Percentiles rank a stretch among this genome's conserved stretches.
phyloP scores from a whole-genome alignment of 1,140 invertebrate species.

The Brachystomella parvula region DNA sequence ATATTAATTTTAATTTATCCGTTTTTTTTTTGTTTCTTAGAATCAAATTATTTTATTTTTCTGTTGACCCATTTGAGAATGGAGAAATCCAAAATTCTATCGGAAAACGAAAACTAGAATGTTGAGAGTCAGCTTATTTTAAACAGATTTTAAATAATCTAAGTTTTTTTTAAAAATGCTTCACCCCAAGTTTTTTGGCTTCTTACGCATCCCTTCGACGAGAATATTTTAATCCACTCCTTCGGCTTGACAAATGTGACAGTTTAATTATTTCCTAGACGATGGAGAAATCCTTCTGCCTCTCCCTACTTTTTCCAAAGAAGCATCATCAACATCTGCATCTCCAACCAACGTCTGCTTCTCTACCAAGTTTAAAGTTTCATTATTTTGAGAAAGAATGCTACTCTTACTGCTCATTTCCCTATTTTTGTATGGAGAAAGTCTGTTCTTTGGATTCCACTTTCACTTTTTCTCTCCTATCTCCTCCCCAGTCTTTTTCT shows the following conservation, averaged over 20 bases:
- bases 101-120: too few species aligned
- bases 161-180: too few species aligned
- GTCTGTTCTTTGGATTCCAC: neutral
- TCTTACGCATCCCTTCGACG: neutral
- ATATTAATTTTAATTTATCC: too few species aligned
- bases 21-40: too few species aligned
- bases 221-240: slow-evolving; percentile 2
- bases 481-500: neutral
- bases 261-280: slow-evolving; percentile 4
- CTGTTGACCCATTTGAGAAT: too few species aligned
- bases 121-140: too few species aligned
- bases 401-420: slow-evolving; percentile 9
- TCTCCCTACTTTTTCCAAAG: too few species aligned
- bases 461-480: slow-evolving; percentile 5
- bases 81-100: too few species aligned
- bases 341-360: neutral
- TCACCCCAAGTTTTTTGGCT: too few species aligned
- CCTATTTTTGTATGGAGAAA: neutral
- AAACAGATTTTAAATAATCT: too few species aligned
- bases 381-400: too few species aligned
- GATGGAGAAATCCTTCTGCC: neutral
- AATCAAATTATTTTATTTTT: too few species aligned
- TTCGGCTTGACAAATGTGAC: slow-evolving; percentile 3
- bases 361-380: neutral
- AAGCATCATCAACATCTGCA: slow-evolving; percentile 4